Percentiles rank a stretch among this genome's conserved stretches.
Evolutionary conservation across 1,140 invertebrate species (phyloP).

Genomic region (Cotesia chilonis): DNA sequence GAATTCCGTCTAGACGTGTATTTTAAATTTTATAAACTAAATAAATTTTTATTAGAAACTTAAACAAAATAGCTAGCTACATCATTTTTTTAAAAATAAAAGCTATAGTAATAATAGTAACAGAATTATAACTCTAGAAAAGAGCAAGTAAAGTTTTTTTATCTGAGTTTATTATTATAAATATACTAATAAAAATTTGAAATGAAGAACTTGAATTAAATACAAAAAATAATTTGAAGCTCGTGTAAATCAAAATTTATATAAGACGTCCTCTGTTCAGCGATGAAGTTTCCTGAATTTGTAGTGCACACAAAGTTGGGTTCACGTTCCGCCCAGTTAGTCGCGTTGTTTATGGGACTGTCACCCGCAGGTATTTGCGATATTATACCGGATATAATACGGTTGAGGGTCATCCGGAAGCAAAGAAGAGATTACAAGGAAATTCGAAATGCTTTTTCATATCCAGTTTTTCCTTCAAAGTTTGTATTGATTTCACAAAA

Average conservation of each 20-base stretch:
- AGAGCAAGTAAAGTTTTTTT: neutral
- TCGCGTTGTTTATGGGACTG: constrained; percentile 41
- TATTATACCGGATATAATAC: constrained; percentile 35
- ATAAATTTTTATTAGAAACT: neutral
- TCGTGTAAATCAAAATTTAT: constrained; percentile 7
- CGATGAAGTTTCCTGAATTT: neutral
- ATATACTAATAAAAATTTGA: too few species aligned
- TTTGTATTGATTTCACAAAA: neutral
- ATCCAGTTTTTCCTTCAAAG: neutral
- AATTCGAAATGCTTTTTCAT: neutral
- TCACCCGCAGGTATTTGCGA: constrained; percentile 6
- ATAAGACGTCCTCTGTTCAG: neutral
- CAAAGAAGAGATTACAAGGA: constrained; percentile 6
- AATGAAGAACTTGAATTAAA: neutral
- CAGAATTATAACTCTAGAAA: too few species aligned
- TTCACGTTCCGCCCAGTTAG: constrained; percentile 42
- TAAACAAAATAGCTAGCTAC: too few species aligned
- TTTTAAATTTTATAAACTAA: neutral
- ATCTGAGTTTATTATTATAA: too few species aligned
- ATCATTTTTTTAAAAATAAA: too few species aligned
- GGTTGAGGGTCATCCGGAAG: constrained; percentile 20
- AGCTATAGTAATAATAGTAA: too few species aligned
- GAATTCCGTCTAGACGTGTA: constrained; percentile 2
- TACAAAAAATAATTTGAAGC: neutral
- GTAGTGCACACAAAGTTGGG: constrained; percentile 36